Percentiles rank a stretch among this genome's conserved stretches.
Conservation (phyloP, 2,888 invertebrate species). For the Hydroisotoma schaefferi region DNA sequence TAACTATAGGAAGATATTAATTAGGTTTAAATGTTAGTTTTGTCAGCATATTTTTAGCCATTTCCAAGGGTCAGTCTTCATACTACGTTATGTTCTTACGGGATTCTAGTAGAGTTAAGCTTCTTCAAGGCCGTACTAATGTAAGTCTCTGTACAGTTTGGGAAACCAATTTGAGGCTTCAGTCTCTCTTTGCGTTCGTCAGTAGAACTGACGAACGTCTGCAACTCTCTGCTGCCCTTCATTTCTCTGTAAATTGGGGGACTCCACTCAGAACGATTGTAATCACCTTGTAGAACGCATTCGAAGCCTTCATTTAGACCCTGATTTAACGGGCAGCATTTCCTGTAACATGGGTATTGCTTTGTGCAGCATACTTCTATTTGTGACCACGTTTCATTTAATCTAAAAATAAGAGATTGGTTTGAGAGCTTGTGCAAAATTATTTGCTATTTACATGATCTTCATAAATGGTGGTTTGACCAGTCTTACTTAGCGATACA, state of each 20-base stretch:
- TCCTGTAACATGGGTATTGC: slow-evolving; percentile 24
- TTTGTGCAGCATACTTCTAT: slow-evolving; percentile 27
- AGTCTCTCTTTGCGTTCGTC: too few species aligned
- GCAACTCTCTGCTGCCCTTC: neutral
- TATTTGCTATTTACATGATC: neutral
- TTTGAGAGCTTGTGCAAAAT: neutral
- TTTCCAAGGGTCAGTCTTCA: too few species aligned
- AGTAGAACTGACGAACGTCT: neutral
- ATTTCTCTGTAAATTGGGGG: neutral
- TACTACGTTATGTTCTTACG: too few species aligned
- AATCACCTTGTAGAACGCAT: neutral
- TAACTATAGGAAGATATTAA: slow-evolving; percentile 10
- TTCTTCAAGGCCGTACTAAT: slow-evolving; percentile 6
- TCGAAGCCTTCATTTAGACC: slow-evolving; percentile 8
- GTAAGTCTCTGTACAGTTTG: neutral
- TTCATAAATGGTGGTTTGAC: neutral
- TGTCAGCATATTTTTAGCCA: too few species aligned
- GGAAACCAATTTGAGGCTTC: neutral
- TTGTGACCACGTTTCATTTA: slow-evolving; percentile 8
- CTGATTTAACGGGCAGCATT: slow-evolving; percentile 30
- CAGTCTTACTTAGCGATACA: slow-evolving; percentile 11
- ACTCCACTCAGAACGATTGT: neutral
- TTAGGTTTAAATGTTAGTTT: neutral
- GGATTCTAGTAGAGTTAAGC: neutral
- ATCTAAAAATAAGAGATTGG: slow-evolving; percentile 5